These are phyloP conservation scores for Paramormyrops kingsleyae DNA, from an alignment of 2,113 vertebrate species.

Conservation along the genomic window DNA sequence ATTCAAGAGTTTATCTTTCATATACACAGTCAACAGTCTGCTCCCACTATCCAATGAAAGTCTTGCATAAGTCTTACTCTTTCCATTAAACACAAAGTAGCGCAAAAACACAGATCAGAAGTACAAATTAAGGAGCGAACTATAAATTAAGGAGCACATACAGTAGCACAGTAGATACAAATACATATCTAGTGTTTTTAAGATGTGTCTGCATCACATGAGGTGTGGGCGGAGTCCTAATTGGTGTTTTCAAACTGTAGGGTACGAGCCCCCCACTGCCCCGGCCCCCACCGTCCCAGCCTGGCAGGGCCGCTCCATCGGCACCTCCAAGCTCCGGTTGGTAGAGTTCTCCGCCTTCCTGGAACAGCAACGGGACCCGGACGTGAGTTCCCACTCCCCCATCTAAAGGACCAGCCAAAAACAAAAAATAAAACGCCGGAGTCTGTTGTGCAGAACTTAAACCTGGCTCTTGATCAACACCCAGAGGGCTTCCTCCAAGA, in stretches of 20 bases:
- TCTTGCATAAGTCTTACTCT: background rate
- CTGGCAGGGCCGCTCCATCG: constrained; percentile 96
- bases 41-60: background rate
- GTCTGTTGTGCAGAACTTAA: background rate
- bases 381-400: constrained; percentile 57
- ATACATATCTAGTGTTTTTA: background rate
- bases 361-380: constrained; percentile 92
- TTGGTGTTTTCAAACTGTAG: constrained; percentile 51
- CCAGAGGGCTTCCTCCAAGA: background rate
- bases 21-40: background rate
- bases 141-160: background rate
- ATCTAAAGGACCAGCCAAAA: background rate
- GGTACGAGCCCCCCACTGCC: constrained; percentile 81
- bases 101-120: background rate
- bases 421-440: too few relatives aligned
- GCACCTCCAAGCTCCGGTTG: constrained; percentile 92
- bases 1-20: background rate
- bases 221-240: background rate
- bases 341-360: constrained; percentile 97
- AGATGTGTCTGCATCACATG: background rate
- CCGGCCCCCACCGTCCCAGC: constrained; percentile 86
- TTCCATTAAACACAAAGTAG: background rate
- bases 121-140: background rate
- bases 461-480: background rate
- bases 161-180: background rate